Evolutionary conservation across 2,888 invertebrate genomes (phyloP).

Genomic region (Galerucella calmariensis): DNA sequence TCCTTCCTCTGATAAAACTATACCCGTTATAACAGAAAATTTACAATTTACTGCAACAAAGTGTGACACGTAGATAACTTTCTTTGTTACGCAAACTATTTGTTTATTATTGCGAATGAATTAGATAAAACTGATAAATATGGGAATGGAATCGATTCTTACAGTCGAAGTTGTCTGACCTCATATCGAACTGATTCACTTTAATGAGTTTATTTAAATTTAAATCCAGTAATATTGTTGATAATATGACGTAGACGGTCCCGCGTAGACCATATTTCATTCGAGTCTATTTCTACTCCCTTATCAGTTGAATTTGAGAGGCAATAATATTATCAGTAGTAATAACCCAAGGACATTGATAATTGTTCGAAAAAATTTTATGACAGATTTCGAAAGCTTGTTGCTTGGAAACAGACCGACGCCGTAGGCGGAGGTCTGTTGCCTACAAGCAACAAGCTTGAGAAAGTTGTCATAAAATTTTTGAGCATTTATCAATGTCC

Average conservation of each 20-base stretch:
- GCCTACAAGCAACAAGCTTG: too few species aligned
- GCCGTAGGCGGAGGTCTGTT: too few species aligned
- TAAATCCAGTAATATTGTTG: neutral
- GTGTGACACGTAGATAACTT: constrained; percentile 20
- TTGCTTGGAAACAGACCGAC: too few species aligned
- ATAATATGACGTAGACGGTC: neutral
- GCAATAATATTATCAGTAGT: too few species aligned
- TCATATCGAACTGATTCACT: neutral
- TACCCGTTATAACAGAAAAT: constrained; percentile 28
- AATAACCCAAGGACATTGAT: too few species aligned
- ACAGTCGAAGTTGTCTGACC: neutral
- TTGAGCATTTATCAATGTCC: too few species aligned
- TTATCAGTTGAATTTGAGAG: too few species aligned
- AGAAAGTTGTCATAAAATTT: too few species aligned
- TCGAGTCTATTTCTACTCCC: too few species aligned
- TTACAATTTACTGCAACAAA: constrained; percentile 22
- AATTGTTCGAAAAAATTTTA: too few species aligned
- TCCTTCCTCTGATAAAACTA: constrained; percentile 27
- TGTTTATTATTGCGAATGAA: constrained; percentile 25
- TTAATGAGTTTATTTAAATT: neutral
- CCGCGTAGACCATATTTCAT: neutral
- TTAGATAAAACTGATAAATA: constrained; percentile 29
- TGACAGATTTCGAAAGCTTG: too few species aligned
- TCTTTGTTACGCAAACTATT: constrained; percentile 33
- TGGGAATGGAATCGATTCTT: constrained; percentile 8